phyloP scores from a whole-genome alignment of 2,797 vertebrate genomes.

The Crocidura indochinensis region DNA sequence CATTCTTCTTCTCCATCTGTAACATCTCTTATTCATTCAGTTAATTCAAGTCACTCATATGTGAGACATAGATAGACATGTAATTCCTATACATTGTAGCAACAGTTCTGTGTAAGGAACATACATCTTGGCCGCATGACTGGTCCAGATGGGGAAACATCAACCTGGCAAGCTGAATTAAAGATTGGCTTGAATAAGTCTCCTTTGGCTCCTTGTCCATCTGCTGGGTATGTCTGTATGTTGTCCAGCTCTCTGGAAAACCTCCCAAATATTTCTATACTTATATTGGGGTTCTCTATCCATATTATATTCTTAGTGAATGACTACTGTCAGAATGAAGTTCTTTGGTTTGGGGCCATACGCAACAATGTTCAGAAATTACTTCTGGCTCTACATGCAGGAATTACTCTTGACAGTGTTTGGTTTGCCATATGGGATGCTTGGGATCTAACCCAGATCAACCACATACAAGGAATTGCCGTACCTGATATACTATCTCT shows the following conservation, averaged over 20 bases:
- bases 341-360: no score
- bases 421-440: no score
- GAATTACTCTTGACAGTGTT: no score
- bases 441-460: no score
- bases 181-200: neutral
- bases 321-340: neutral
- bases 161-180: no score
- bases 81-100: neutral
- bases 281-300: neutral
- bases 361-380: no score
- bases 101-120: neutral
- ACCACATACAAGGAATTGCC: no score
- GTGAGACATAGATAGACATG: neutral
- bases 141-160: neutral
- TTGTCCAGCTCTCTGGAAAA: neutral
- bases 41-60: conserved; percentile 49
- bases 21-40: conserved; percentile 50
- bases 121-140: neutral
- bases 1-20: conserved; percentile 52
- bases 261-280: neutral
- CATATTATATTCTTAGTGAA: conserved; percentile 7
- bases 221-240: neutral
- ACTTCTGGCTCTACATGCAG: no score
- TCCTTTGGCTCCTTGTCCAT: neutral
- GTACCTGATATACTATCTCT: no score